Percentiles rank a stretch among this genome's conserved stretches.
phyloP scores from a whole-genome alignment of 2,888 invertebrate species.

The Parelbella ahira region DNA sequence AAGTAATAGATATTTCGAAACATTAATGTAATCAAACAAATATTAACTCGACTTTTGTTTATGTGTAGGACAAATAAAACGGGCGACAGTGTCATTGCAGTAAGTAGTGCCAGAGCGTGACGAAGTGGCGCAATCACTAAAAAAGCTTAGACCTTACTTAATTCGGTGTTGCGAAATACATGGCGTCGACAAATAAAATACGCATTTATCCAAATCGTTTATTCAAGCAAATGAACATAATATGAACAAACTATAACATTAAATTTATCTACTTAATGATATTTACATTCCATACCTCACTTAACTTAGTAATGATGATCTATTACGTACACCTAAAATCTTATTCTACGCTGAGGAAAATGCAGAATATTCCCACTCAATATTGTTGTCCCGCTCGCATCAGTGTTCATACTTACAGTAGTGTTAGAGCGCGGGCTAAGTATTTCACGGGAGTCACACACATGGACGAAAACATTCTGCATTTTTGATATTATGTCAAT shows the following conservation, averaged over 20 bases:
- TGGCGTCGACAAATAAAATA: conserved; percentile 44
- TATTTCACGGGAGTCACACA: too few species aligned
- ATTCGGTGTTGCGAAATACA: conserved; percentile 5
- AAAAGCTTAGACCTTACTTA: conserved; percentile 11
- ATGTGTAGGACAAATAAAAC: too few species aligned
- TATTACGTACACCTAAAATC: conserved; percentile 66
- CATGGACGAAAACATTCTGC: conserved; percentile 69
- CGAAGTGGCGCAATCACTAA: conserved; percentile 7
- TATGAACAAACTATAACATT: conserved; percentile 81
- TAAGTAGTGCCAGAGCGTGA: too few species aligned
- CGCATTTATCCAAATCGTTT: conserved; percentile 76
- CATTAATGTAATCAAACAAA: too few species aligned
- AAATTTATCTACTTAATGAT: conserved; percentile 80
- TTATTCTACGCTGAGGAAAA: conserved; percentile 48
- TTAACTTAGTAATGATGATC: conserved; percentile 65
- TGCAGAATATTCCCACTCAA: conserved; percentile 35
- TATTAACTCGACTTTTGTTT: too few species aligned
- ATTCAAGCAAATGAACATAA: conserved; percentile 80
- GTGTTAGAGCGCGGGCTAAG: too few species aligned
- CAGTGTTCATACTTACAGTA: too few species aligned
- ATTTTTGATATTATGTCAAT: conserved; percentile 54
- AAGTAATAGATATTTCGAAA: too few species aligned
- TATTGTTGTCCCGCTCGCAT: too few species aligned
- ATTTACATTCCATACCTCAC: conserved; percentile 76
- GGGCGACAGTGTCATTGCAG: too few species aligned